Conservation (phyloP, 2,888 invertebrate genomes). For the Oxystoma pomonae region DNA sequence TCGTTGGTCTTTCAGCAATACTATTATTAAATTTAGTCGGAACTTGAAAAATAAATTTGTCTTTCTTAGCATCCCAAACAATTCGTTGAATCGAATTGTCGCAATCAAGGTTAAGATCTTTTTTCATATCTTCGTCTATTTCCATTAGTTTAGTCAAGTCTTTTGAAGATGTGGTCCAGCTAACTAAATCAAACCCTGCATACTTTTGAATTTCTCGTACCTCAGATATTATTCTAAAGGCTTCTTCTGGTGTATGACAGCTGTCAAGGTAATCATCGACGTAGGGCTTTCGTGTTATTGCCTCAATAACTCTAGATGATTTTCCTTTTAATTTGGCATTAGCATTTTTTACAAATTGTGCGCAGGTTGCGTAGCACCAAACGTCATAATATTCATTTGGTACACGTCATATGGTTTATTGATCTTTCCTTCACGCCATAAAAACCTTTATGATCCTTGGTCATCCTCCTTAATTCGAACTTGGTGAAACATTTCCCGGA, state of each 20-base stretch:
- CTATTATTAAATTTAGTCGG: background rate
- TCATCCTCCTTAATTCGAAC: constrained; percentile 24
- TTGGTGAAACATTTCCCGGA: constrained; percentile 5
- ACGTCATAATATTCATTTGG: constrained; percentile 28
- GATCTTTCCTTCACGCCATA: constrained; percentile 15
- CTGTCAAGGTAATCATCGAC: constrained; percentile 25
- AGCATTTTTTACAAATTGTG: constrained; percentile 26
- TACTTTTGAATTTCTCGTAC: constrained; percentile 13
- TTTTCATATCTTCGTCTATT: background rate
- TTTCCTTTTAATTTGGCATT: constrained; percentile 8
- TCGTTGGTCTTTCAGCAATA: background rate
- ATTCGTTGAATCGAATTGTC: constrained; percentile 15
- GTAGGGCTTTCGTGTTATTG: constrained; percentile 19
- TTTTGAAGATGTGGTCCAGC: constrained; percentile 30
- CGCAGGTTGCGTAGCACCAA: constrained; percentile 23
- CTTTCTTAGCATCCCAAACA: constrained; percentile 9
- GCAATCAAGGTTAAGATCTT: background rate
- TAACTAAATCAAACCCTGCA: constrained; percentile 4
- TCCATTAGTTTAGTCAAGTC: constrained; percentile 4
- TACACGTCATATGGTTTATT: constrained; percentile 19
- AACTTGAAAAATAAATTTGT: constrained; percentile 4
- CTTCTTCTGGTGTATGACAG: constrained; percentile 22
- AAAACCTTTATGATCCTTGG: constrained; percentile 15
- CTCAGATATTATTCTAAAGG: constrained; percentile 12
- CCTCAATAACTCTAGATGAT: background rate